Evolutionary conservation across 2,888 invertebrate species (phyloP), one percentile per base, ranked within the genome.

Genomic region (Thyatira batis): DNA sequence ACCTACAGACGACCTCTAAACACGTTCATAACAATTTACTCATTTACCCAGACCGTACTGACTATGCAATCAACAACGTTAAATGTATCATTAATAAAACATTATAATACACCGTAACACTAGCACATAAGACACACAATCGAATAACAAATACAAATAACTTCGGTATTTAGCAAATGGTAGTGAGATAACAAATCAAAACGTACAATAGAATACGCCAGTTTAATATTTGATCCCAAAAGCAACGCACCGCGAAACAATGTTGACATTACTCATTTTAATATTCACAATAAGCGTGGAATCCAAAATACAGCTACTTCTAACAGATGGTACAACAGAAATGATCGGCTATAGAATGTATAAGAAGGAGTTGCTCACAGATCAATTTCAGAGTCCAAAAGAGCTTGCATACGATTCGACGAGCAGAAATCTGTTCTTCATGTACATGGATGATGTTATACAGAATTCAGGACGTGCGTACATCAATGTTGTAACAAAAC

Each of bases 351-450:
- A 74, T 3, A 78, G 86, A 51, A 53, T 86, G 2, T 90, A 90
- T 58, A 89, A 82, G 60, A 82, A 85, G 45, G 83, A 87, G 59
- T 57, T 90, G 1, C 60, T 90, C 0, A 86, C 89, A 0, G 71
- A 85, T 45, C 51, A 73, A 28, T 90, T 71, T 55, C 67, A 70
- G 20, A 76, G 77, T 8, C 87, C 87, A 0, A 89, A 82, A 53
- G 91, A 91, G 46, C 57, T 91, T 20, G 80, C 87, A 0, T 91
- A 89, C 60, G 91, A 91, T 55, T 89, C 89, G 0, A 71, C 84
- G 0, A 87, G 80, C 53, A 76, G 89, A 73, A 89, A 87, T 49
- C 68, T 91, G 2, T 90, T 77, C 55, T 91, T 91, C 58, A 87
- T 87, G 85, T 87, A 89, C 69, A 91, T 91, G 90, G 90, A 91